Evolutionary conservation across 2,113 vertebrate genomes (phyloP).

Genomic region (Cyanoramphus novaezelandiae): DNA sequence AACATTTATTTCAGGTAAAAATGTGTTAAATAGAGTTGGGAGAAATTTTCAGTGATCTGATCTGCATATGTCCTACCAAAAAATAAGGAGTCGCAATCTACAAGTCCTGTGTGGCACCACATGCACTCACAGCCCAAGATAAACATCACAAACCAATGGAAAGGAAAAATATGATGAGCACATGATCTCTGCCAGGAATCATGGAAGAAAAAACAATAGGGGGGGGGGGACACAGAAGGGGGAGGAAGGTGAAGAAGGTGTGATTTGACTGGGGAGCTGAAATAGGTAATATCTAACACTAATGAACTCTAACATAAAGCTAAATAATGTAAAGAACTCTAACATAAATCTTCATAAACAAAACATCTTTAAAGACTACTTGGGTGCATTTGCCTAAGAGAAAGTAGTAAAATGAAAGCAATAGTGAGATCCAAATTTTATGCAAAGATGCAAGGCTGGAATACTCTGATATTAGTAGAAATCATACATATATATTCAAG

Average conservation of each 20-base stretch:
- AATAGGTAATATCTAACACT: neutral
- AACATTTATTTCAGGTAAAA: neutral
- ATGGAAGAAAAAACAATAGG: neutral
- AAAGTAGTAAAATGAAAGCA: neutral
- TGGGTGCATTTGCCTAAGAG: neutral
- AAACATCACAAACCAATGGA: conserved; percentile 3
- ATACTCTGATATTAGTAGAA: neutral
- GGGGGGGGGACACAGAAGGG: no score
- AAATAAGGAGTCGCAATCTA: neutral
- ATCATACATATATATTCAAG: neutral
- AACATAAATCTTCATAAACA: neutral
- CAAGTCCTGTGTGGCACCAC: neutral
- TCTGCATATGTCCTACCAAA: neutral
- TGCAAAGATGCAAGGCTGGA: neutral
- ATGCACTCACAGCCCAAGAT: neutral
- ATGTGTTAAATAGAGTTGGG: neutral
- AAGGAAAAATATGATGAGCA: neutral
- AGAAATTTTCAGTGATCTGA: neutral
- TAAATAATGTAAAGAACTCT: neutral
- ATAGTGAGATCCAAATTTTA: neutral
- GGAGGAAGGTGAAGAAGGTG: neutral
- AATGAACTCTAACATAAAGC: neutral
- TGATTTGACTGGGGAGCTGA: neutral
- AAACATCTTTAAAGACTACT: neutral
- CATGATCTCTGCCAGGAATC: conserved; percentile 23